Conservation (phyloP, 2,113 vertebrate species). For the Alethe castanea region DNA sequence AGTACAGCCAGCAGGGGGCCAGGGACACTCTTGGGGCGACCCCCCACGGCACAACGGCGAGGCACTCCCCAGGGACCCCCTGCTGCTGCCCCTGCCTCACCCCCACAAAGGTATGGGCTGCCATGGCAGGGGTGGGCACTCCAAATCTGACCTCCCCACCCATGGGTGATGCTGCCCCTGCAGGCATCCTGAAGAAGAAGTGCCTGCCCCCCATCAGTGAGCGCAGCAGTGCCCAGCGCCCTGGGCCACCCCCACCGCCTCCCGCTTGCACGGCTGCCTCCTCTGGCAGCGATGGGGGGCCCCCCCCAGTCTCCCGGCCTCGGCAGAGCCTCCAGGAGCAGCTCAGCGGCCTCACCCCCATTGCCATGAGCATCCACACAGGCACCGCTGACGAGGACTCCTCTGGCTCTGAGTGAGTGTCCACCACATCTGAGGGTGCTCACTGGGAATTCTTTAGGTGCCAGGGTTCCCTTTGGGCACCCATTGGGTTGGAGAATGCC, state of each 20-base stretch:
- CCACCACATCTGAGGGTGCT: background rate
- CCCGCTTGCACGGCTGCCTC: constrained; percentile 47
- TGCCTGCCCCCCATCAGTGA: constrained; percentile 84
- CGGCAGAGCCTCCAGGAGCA: constrained; percentile 75
- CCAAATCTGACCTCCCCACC: background rate
- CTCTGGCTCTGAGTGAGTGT: constrained; percentile 92
- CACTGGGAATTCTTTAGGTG: background rate
- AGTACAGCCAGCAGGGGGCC: constrained; percentile 11
- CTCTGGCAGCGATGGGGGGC: constrained; percentile 69
- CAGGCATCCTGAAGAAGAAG: constrained; percentile 25
- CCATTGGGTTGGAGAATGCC: background rate
- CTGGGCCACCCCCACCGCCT: constrained; percentile 60
- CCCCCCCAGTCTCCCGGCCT: background rate
- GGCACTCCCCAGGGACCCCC: constrained; percentile 53
- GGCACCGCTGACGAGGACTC: constrained; percentile 90
- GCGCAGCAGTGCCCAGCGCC: constrained; percentile 77
- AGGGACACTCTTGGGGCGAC: constrained; percentile 41
- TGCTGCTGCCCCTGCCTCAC: constrained; percentile 71
- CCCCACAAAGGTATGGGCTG: constrained; percentile 81
- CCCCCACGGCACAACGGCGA: constrained; percentile 62
- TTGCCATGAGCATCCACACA: constrained; percentile 84
- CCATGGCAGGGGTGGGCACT: background rate
- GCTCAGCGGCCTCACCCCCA: constrained; percentile 79
- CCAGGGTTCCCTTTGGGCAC: background rate
- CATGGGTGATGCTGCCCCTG: background rate